Evolutionary conservation across 2,113 vertebrate species (phyloP).

Genomic region (Mormyrus lacerda): DNA sequence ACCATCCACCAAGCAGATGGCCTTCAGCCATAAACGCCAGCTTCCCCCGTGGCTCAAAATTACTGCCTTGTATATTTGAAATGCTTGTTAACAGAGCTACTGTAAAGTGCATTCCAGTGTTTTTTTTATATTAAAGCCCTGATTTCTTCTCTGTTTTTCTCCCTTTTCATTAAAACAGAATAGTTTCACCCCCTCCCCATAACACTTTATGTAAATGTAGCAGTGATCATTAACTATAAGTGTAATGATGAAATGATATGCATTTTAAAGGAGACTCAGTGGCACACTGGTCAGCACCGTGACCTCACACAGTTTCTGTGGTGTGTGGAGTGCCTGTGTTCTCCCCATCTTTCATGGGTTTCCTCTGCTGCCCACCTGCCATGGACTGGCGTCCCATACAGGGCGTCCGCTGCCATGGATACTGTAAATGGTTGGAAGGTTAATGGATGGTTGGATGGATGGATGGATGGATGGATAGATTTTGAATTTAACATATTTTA

Average conservation of each 20-base stretch:
- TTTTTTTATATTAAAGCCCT: neutral
- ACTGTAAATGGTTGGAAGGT: neutral
- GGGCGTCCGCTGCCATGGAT: neutral
- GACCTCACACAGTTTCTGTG: neutral
- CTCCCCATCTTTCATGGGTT: neutral
- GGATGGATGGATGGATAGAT: neutral
- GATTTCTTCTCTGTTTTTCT: neutral
- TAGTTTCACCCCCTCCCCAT: neutral
- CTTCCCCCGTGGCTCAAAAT: neutral
- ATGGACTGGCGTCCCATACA: neutral
- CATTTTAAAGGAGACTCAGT: neutral
- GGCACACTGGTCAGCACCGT: neutral
- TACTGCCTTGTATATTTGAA: neutral
- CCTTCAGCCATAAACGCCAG: neutral
- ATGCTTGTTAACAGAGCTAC: neutral
- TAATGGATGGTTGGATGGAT: too few species aligned
- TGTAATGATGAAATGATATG: neutral
- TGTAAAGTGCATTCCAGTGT: neutral
- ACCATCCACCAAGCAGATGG: slow-evolving; percentile 9
- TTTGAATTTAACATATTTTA: neutral
- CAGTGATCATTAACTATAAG: neutral
- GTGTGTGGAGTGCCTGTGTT: neutral
- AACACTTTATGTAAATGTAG: neutral
- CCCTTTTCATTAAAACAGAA: neutral
- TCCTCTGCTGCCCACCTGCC: neutral